Base-by-base conservation (phyloP, 2,797 vertebrate genomes). In the Hippoglossus hippoglossus region DNA sequence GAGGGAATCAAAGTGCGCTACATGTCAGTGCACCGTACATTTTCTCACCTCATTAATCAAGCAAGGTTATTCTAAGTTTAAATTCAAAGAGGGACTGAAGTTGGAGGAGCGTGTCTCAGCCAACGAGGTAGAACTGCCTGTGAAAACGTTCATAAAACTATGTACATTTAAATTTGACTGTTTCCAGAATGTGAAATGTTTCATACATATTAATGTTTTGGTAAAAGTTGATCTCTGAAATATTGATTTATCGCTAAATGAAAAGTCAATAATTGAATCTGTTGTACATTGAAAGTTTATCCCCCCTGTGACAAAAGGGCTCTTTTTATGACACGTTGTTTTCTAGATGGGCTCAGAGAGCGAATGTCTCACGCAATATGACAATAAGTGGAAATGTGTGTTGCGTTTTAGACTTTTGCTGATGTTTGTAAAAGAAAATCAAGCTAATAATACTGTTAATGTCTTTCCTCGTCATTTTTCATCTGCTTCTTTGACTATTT, bases 21-120 rank as follows among this genome's bases (percentile, higher is more conserved):
- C 8, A 6, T 87, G 79, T 75, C 75, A 65, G 73, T 62, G 54
- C 82, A 73, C 52, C 31, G 63, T 36, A 25, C 59, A 77, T 75
- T 80, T 84, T 82, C 1, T 82, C 1, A 83, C 67, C 82, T 80
- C 81, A 88, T 89, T 90, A 87, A 88, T 90, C 88, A 92, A 57
- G 60, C 83, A 89, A 88, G 82, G 86, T 87, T 83, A 75, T 77
- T 76, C 10, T 39, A 13, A 70, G 64, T 58, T 67, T 63, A 55
- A 36, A 63, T 67, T 24, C 41, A 53, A 79, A 81, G 50, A n/a
- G 24, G 54, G 39, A 25, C 79, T 67, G 10, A 75, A 75, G 19
- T 73, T 68, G 16, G 54, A 75, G 72, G 66, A 75, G 44, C 18
- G 24, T 56, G 44, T 67, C 68, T 67, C 31, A 19, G 50, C 62